Percentiles rank a stretch among this genome's conserved stretches.
Evolutionary conservation across 2,797 vertebrate species (phyloP).

Genomic region (Cirrhinus mrigala): DNA sequence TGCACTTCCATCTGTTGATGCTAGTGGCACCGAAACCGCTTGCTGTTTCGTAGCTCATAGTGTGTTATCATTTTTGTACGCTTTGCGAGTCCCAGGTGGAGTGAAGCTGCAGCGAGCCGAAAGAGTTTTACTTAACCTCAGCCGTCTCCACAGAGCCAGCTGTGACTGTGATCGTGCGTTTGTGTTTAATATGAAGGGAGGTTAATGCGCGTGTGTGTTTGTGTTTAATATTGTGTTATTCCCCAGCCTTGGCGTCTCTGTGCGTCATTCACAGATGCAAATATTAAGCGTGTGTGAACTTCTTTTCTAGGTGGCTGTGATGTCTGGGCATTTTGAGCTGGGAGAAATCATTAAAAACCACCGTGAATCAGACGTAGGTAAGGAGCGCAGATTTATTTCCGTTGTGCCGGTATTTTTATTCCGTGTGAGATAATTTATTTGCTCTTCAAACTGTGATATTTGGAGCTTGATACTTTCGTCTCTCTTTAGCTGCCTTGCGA

Average conservation of each 20-base stretch:
- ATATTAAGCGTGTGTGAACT: neutral
- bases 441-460: slow-evolving; percentile 15
- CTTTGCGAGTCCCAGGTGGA: slow-evolving; percentile 29
- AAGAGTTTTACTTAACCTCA: slow-evolving; percentile 33
- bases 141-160: slow-evolving; percentile 38
- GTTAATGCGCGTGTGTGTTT: slow-evolving; percentile 39
- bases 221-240: slow-evolving; percentile 23
- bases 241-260: slow-evolving; percentile 15
- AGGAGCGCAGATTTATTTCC: slow-evolving; percentile 63
- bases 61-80: slow-evolving; percentile 18
- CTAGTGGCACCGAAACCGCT: neutral
- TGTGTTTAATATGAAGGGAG: slow-evolving; percentile 29
- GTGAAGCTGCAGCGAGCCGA: slow-evolving; percentile 3
- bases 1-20: neutral
- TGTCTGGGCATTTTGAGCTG: slow-evolving; percentile 93
- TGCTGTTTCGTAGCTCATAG: neutral
- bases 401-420: slow-evolving; percentile 1
- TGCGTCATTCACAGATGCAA: slow-evolving; percentile 31
- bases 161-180: slow-evolving; percentile 29
- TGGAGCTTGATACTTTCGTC: slow-evolving; percentile 10
- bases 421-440: slow-evolving; percentile 7
- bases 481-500: neutral
- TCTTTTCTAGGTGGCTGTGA: slow-evolving; percentile 86
- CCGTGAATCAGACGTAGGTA: slow-evolving; percentile 87
- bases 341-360: slow-evolving; percentile 94